These are phyloP conservation scores for Bombus breviceps DNA, from an alignment of 1,140 invertebrate species.

Conservation along the genomic window DNA sequence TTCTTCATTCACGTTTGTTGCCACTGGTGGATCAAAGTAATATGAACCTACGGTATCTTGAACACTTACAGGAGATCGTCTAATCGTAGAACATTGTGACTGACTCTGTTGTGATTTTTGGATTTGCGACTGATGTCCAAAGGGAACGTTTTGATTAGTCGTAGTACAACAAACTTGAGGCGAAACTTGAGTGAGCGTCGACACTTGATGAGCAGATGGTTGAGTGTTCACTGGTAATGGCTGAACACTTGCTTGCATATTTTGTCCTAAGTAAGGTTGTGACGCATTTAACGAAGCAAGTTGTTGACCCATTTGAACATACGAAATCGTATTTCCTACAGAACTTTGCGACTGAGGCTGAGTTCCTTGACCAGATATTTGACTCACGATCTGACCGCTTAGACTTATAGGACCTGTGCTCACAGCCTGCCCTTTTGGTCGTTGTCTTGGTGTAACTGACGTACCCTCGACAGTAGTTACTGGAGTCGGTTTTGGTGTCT, in stretches of 20 bases:
- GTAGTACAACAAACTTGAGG: conserved; percentile 71
- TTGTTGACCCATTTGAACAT: conserved; percentile 73
- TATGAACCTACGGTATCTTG: conserved; percentile 74
- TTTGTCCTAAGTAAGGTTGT: conserved; percentile 62
- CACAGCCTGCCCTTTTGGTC: conserved; percentile 88
- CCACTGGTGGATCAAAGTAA: conserved; percentile 75
- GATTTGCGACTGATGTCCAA: conserved; percentile 65
- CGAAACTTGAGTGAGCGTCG: conserved; percentile 71
- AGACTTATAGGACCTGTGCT: conserved; percentile 79
- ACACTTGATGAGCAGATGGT: conserved; percentile 68
- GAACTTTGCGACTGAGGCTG: conserved; percentile 69
- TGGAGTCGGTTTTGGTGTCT: conserved; percentile 82
- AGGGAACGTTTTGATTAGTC: conserved; percentile 72
- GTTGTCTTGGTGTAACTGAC: conserved; percentile 92
- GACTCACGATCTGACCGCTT: conserved; percentile 79
- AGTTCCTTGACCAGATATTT: conserved; percentile 80
- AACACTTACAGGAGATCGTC: conserved; percentile 78
- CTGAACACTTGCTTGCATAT: conserved; percentile 55
- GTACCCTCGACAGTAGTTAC: conserved; percentile 87
- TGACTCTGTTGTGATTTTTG: conserved; percentile 72
- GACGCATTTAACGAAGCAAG: conserved; percentile 71
- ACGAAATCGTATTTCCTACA: conserved; percentile 70
- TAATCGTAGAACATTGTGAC: conserved; percentile 78
- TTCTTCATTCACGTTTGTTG: conserved; percentile 69
- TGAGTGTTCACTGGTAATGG: conserved; percentile 58